Percentiles rank a stretch among this genome's conserved stretches.
These are phyloP conservation scores for Chlamydotis undulata DNA, from an alignment of 2,113 vertebrate genomes.

Conservation along the genomic window DNA sequence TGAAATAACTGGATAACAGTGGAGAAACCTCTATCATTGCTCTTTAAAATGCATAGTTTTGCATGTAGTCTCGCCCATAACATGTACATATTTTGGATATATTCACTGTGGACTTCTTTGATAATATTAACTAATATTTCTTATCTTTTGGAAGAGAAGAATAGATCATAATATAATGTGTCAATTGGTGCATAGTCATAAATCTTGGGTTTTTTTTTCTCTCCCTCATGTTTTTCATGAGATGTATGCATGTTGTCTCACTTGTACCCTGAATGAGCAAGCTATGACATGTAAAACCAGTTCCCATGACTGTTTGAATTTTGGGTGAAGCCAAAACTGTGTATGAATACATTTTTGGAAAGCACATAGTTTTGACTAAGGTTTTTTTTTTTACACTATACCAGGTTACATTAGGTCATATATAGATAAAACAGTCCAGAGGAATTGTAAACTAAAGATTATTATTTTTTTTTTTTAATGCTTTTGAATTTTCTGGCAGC, in stretches of 20 bases:
- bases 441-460: neutral
- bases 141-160: neutral
- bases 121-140: neutral
- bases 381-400: neutral
- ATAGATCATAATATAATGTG: neutral
- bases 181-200: neutral
- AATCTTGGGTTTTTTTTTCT: neutral
- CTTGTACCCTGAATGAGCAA: neutral
- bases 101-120: neutral
- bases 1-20: neutral
- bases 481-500: neutral
- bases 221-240: neutral
- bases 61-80: neutral
- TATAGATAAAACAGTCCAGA: neutral
- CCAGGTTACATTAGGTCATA: neutral
- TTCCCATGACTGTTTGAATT: neutral
- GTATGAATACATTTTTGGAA: conserved; percentile 14
- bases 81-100: neutral
- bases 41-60: neutral
- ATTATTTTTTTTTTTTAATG: neutral
- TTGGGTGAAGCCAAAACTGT: conserved; percentile 21
- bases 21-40: neutral
- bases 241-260: neutral
- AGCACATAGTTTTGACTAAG: neutral
- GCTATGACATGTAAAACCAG: conserved; percentile 3